phyloP scores from a whole-genome alignment of 2,888 invertebrate genomes.

The Lasioglossum zephyrum region DNA sequence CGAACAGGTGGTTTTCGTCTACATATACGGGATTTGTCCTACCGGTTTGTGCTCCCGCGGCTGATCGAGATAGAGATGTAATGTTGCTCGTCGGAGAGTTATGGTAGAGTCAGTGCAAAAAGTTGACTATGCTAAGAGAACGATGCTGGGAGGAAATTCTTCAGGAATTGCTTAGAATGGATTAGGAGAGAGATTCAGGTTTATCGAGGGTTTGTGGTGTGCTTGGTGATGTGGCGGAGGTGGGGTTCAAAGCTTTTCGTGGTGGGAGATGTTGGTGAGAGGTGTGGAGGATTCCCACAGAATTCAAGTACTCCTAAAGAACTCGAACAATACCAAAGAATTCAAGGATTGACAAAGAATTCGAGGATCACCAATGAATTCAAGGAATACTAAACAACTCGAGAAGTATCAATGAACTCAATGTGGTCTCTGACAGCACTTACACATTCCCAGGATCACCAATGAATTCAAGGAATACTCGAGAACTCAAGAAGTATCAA shows the following conservation, averaged over 20 bases:
- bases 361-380: background rate
- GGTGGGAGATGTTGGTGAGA: background rate
- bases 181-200: background rate
- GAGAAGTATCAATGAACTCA: no score
- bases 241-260: background rate
- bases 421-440: no score
- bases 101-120: background rate
- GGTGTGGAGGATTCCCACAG: background rate
- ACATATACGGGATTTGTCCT: background rate
- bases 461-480: no score
- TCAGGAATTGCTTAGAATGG: background rate
- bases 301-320: background rate
- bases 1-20: conserved; percentile 8
- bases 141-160: background rate
- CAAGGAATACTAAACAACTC: no score
- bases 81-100: background rate
- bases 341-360: background rate
- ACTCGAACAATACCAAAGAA: background rate
- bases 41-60: conserved; percentile 1
- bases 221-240: background rate
- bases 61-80: background rate
- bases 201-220: background rate
- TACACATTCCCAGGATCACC: no score
- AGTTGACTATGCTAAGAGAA: background rate
- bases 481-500: no score